Evolutionary conservation across 2,797 vertebrate species (phyloP).

Genomic region (Mionectes olivaceus): DNA sequence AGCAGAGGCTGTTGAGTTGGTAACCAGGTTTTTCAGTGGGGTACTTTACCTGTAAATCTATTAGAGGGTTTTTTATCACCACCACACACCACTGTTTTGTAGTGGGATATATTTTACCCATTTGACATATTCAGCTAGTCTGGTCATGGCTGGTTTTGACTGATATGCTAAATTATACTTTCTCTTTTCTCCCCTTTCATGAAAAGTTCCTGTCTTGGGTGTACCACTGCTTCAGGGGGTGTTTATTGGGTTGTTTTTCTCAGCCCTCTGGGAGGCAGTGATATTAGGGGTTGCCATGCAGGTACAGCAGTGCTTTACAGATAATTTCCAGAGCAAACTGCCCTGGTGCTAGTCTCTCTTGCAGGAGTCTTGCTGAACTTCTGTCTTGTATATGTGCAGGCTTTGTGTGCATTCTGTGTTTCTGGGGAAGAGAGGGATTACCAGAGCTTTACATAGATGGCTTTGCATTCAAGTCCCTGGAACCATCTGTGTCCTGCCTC

Average conservation of each 20-base stretch:
- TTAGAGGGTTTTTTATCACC: background rate
- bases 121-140: background rate
- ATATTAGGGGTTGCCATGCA: background rate
- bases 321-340: background rate
- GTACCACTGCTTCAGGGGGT: background rate
- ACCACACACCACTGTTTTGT: background rate
- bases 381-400: background rate
- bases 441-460: background rate
- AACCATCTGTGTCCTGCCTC: background rate
- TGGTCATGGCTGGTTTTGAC: background rate
- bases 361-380: background rate
- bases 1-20: background rate
- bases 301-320: background rate
- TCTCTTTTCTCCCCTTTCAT: background rate
- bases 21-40: background rate
- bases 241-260: background rate
- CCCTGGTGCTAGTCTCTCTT: background rate
- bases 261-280: background rate
- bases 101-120: background rate
- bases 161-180: background rate
- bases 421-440: background rate
- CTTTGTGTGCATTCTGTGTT: background rate
- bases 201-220: background rate
- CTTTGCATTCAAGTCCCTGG: background rate
- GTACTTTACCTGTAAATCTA: background rate